A percentile compares a stretch with the other conserved stretches of the same genome.
Conservation (phyloP, 2,888 invertebrate species). For the Amphipoea oculea region DNA sequence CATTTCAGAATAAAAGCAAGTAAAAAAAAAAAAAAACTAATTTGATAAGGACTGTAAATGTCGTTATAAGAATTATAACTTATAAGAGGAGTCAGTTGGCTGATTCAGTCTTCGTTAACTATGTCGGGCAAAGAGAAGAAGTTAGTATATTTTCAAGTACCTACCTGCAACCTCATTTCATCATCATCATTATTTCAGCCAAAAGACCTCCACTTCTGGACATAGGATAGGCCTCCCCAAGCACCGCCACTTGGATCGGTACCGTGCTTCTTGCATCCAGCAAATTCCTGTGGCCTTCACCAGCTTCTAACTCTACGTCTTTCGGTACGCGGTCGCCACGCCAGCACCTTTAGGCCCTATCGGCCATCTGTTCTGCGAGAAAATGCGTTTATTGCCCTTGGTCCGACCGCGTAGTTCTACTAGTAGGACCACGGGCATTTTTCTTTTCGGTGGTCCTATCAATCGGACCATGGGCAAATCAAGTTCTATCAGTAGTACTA, state of each 20-base stretch:
- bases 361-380: background rate
- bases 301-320: background rate
- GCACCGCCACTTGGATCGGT: no score
- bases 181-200: background rate
- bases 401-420: no score
- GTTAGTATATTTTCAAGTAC: constrained; percentile 63
- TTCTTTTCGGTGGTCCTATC: no score
- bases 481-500: no score
- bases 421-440: no score
- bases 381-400: no score
- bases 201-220: no score
- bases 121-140: constrained; percentile 68
- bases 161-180: background rate
- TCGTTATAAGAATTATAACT: constrained; percentile 29
- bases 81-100: constrained; percentile 13
- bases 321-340: background rate
- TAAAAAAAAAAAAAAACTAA: constrained; percentile 29
- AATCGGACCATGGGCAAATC: no score
- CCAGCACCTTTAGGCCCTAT: background rate
- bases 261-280: background rate
- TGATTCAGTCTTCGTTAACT: constrained; percentile 65
- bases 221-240: background rate
- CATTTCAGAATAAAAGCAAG: constrained; percentile 47
- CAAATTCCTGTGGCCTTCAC: background rate
- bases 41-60: constrained; percentile 36